These are phyloP conservation scores for Idaea straminata DNA, from an alignment of 2,888 invertebrate genomes.

Conservation along the genomic window DNA sequence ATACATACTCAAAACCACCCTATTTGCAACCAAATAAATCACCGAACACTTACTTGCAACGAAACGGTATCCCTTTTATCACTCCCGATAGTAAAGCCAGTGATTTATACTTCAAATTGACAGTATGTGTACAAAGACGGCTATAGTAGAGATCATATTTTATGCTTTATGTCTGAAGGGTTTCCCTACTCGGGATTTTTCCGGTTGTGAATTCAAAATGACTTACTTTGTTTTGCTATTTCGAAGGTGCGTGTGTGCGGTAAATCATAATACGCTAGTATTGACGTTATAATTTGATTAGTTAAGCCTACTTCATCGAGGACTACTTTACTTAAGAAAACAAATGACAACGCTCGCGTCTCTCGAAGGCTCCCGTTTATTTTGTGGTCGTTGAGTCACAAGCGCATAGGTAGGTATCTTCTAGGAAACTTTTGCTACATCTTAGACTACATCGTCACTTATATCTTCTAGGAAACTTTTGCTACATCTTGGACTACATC, in stretches of 20 bases:
- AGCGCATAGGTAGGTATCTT: no score
- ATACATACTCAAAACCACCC: background rate
- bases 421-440: no score
- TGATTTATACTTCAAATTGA: conserved; percentile 46
- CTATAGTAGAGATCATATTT: conserved; percentile 47
- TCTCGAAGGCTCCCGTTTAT: no score
- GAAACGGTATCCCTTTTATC: conserved; percentile 35
- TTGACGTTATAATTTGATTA: background rate
- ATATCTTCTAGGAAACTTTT: no score
- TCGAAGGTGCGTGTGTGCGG: background rate
- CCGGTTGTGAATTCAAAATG: conserved; percentile 20
- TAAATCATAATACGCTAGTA: background rate
- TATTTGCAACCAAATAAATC: conserved; percentile 27
- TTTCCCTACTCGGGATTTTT: conserved; percentile 20
- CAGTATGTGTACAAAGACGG: conserved; percentile 33
- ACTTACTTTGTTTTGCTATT: conserved; percentile 6
- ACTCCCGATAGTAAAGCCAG: conserved; percentile 33
- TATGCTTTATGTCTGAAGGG: conserved; percentile 42
- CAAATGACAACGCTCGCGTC: no score
- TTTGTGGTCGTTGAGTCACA: no score
- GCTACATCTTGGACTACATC: no score
- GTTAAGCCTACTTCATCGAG: background rate
- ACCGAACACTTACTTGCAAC: conserved; percentile 30
- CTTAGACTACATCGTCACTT: no score
- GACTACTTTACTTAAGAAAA: no score